These are phyloP conservation scores for Dendronephthya gigantea DNA, from an alignment of 64 coral and sea anemone genomes.

Conservation along the genomic window DNA sequence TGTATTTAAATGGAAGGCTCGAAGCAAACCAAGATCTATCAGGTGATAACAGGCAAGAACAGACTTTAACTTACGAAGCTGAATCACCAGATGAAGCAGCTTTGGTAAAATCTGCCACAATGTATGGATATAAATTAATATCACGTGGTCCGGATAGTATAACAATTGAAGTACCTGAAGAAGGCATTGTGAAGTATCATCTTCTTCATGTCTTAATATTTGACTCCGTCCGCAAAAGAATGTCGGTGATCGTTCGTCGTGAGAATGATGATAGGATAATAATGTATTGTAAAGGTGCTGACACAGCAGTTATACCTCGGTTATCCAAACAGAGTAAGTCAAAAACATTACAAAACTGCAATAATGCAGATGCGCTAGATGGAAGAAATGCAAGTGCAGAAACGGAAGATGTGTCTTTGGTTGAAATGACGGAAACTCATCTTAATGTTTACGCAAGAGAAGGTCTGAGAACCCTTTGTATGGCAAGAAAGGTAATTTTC, in stretches of 20 bases:
- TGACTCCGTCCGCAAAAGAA: slow-evolving; percentile 89
- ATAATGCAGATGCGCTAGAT: slow-evolving; percentile 20
- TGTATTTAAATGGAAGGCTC: neutral
- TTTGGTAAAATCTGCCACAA: slow-evolving; percentile 64
- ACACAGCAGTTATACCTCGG: slow-evolving; percentile 62
- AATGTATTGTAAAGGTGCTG: slow-evolving; percentile 94
- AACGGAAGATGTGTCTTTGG: slow-evolving; percentile 25
- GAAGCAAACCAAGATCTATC: neutral
- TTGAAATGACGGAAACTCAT: slow-evolving; percentile 64
- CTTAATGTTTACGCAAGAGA: slow-evolving; percentile 91
- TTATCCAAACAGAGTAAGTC: slow-evolving; percentile 35
- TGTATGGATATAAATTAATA: slow-evolving; percentile 78
- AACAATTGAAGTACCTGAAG: slow-evolving; percentile 54
- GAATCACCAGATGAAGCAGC: slow-evolving; percentile 95
- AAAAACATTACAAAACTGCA: slow-evolving; percentile 2
- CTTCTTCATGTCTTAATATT: slow-evolving; percentile 81
- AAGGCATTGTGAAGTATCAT: slow-evolving; percentile 58
- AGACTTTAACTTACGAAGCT: slow-evolving; percentile 59
- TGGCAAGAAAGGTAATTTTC: slow-evolving; percentile 70
- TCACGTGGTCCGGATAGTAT: slow-evolving; percentile 80
- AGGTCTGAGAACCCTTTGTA: slow-evolving; percentile 83
- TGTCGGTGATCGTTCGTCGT: slow-evolving; percentile 88
- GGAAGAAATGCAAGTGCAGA: neutral
- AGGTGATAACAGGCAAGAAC: neutral
- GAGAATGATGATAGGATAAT: slow-evolving; percentile 44